Conservation (phyloP, 2,113 vertebrate species). For the Lagopus leucura region DNA sequence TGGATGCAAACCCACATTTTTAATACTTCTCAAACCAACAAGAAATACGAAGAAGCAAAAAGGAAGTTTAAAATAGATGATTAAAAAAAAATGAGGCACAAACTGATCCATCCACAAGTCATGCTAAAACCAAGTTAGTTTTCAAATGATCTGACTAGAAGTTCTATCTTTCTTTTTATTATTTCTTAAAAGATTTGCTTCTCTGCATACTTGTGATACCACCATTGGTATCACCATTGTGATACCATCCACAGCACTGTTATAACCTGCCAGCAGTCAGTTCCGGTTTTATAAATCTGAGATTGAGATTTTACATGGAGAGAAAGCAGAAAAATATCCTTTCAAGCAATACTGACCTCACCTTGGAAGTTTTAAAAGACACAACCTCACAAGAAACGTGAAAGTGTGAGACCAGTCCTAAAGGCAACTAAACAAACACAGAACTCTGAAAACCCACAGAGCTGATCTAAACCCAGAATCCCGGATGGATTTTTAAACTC, state of each 20-base stretch:
- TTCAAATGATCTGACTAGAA: not conserved
- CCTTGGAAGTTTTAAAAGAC: not conserved
- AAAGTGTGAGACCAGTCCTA: rapidly evolving
- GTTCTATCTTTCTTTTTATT: not conserved
- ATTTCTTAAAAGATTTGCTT: not conserved
- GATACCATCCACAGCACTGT: not conserved
- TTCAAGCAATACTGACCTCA: not conserved
- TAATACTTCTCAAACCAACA: not conserved
- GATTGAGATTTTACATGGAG: not conserved
- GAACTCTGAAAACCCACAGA: not conserved
- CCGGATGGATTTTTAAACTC: not conserved
- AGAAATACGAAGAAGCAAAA: not conserved
- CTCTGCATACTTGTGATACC: not conserved
- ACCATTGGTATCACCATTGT: not conserved
- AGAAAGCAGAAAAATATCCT: not conserved
- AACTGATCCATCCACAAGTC: not conserved
- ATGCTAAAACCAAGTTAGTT: not conserved
- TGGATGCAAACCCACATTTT: not conserved
- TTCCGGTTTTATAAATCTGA: not conserved
- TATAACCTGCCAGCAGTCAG: not conserved
- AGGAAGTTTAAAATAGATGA: not conserved
- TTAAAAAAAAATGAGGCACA: not conserved
- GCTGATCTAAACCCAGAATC: not conserved
- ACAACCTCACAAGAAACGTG: not conserved
- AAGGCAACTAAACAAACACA: not conserved